Base-by-base conservation (phyloP, 35 echinoderm and acorn worm species). In the Chiridota heheva region DNA sequence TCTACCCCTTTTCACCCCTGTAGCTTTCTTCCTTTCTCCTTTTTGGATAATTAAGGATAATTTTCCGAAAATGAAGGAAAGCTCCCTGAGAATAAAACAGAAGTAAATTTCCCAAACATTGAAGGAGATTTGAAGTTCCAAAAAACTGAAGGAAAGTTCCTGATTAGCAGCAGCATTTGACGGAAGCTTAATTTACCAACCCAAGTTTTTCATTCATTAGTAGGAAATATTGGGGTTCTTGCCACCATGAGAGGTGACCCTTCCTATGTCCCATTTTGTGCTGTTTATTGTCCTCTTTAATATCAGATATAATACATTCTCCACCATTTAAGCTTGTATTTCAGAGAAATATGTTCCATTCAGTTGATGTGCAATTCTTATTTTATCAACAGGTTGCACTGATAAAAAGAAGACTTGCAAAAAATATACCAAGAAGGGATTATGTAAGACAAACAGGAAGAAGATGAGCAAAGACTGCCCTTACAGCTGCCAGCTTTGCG, bases 391-490 rank as follows among this genome's bases (percentile, higher is more conserved):
- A 72, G 69, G 17, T 42, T 72, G 69, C 18, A 44, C 30, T 3
- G 69, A 72, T 42, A 40, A 72, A 30, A 40, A 72, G 28, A 36
- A 44, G 25, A 45, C 69, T 1, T 72, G 69, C 25, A 28, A 28
- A 12, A 72, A 72, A 30, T 45, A 72, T 32, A 24, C 69, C 17
- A 72, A 47, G 40, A 72, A 72, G 49, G 69, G 69, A 42, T 42
- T 44, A 4, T 72, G 69, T 28, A 28, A 40, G 16, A 42, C 44
- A 44, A 72, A 72, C n/a, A n/a, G n/a, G 22, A 44, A 40, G 12
- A 72, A 72, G 49, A 72, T 72, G 26, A 46, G 69, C 8, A 72
- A 49, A 44, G 69, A 72, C 25, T 72, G 69, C 22, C 69, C 69
- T 6, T 72, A 72, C 69, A 72, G 69, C 69, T 72, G 69, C 69